These are phyloP conservation scores for Notarius quadriscutis DNA, from an alignment of 2,113 vertebrate species.

Conservation along the genomic window DNA sequence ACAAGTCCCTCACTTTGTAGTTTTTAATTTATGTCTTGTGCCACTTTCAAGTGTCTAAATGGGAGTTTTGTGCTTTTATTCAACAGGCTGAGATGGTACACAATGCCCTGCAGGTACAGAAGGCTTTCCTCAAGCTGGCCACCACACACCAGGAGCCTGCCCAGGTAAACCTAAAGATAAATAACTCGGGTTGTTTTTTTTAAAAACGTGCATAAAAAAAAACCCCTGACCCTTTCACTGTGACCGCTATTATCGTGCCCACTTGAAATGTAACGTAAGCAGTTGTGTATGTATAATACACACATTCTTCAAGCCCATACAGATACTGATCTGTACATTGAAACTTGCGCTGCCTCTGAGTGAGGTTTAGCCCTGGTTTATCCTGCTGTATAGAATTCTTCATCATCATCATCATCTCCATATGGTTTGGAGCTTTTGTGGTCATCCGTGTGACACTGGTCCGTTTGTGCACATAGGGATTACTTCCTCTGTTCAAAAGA, in stretches of 20 bases:
- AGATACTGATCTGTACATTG: not conserved
- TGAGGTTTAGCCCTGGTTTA: constrained; percentile 9
- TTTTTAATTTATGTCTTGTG: not conserved
- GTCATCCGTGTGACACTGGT: constrained; percentile 48
- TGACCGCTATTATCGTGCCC: not conserved
- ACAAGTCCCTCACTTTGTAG: not conserved
- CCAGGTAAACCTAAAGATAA: constrained; percentile 77
- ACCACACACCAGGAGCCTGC: constrained; percentile 86
- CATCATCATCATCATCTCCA: not conserved
- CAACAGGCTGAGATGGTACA: constrained; percentile 91
- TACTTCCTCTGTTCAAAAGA: constrained; percentile 67
- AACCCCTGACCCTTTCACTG: not conserved
- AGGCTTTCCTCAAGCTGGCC: constrained; percentile 84
- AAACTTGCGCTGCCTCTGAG: constrained; percentile 1
- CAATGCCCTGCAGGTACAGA: constrained; percentile 85
- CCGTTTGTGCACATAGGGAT: constrained; percentile 69
- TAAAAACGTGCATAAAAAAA: too few relatives aligned
- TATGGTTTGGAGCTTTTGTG: constrained; percentile 39
- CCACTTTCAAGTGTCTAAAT: not conserved
- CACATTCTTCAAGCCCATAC: not conserved
- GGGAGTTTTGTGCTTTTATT: constrained; percentile 44
- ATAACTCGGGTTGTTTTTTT: not conserved
- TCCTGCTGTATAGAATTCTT: not conserved
- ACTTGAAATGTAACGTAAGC: not conserved
- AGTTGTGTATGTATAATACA: not conserved